A percentile compares a stretch with the other conserved stretches of the same genome.
These are phyloP conservation scores for Drosophila quasianomalipes DNA, from an alignment of 2,888 invertebrate genomes.

Conservation along the genomic window DNA sequence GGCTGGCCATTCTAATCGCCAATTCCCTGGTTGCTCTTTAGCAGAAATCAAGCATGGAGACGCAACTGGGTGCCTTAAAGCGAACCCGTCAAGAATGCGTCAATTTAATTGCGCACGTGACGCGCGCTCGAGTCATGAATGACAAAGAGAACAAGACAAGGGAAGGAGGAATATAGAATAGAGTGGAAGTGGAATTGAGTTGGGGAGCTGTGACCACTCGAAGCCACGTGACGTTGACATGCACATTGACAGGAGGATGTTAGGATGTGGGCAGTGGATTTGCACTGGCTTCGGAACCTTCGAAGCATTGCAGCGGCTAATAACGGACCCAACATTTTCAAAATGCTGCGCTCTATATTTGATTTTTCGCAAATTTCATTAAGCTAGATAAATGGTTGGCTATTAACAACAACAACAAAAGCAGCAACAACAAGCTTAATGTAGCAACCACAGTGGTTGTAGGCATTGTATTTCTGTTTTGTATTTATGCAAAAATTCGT, in stretches of 20 bases:
- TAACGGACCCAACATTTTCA: slow-evolving; percentile 38
- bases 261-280: slow-evolving; percentile 6
- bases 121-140: slow-evolving; percentile 58
- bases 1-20: slow-evolving; percentile 12
- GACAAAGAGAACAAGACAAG: slow-evolving; percentile 14
- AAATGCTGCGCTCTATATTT: slow-evolving; percentile 53
- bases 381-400: slow-evolving; percentile 84
- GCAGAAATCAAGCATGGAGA: slow-evolving; percentile 26
- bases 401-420: slow-evolving; percentile 76
- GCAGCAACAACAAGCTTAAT: slow-evolving; percentile 38
- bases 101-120: slow-evolving; percentile 84
- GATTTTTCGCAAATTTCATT: slow-evolving; percentile 83
- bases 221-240: slow-evolving; percentile 67
- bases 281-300: slow-evolving; percentile 18
- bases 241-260: slow-evolving; percentile 19
- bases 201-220: slow-evolving; percentile 10
- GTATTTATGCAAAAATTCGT: slow-evolving; percentile 82
- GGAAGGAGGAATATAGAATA: neutral
- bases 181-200: slow-evolving; percentile 13
- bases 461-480: slow-evolving; percentile 12
- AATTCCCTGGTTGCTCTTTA: slow-evolving; percentile 63
- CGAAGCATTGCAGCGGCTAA: slow-evolving; percentile 59
- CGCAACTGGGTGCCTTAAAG: slow-evolving; percentile 26
- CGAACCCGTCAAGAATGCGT: slow-evolving; percentile 76
- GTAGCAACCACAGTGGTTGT: slow-evolving; percentile 11